These are phyloP conservation scores for Neotoma lepida DNA, from an alignment of 2,113 vertebrate species.

Conservation along the genomic window DNA sequence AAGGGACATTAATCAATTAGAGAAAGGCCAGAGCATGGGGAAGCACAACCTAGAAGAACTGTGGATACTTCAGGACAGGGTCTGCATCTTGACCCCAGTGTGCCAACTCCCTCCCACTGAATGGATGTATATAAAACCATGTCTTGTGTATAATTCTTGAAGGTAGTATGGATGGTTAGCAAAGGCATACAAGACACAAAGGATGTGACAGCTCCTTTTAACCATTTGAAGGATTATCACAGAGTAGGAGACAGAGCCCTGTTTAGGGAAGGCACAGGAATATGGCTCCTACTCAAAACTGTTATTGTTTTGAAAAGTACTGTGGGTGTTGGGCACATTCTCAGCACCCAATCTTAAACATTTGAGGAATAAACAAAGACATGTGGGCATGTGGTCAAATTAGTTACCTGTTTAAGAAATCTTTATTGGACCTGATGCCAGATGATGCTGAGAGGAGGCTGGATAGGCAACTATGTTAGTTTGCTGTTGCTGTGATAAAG, in stretches of 20 bases:
- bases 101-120: neutral
- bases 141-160: neutral
- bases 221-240: neutral
- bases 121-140: neutral
- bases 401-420: conserved; percentile 3
- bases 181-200: neutral
- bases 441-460: neutral
- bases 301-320: neutral
- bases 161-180: neutral
- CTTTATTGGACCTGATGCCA: neutral
- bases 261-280: neutral
- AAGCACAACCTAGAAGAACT: too few relatives aligned
- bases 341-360: neutral
- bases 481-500: neutral
- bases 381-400: neutral
- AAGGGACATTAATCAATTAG: neutral
- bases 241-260: neutral
- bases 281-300: neutral
- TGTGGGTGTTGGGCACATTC: neutral
- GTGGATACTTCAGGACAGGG: neutral
- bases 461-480: neutral
- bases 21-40: neutral
- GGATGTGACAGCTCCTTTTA: neutral
- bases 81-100: neutral
- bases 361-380: neutral